Percentiles rank a stretch among this genome's conserved stretches.
Evolutionary conservation across 35 echinoderm and acorn worm species (phyloP).

Genomic region (Apostichopus parvimensis): DNA sequence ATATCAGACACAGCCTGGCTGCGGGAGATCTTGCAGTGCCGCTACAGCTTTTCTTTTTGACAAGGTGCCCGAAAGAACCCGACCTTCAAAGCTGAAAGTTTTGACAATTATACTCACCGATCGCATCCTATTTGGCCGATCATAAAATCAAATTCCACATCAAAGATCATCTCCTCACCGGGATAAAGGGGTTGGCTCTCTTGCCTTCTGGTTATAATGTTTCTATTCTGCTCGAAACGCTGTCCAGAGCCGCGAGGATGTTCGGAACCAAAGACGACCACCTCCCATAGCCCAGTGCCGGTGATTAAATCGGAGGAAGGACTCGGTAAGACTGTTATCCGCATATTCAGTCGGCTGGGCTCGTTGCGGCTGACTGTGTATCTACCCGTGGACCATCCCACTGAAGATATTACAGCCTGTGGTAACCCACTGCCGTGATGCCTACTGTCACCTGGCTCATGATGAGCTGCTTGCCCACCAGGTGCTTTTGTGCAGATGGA

Average conservation of each 20-base stretch:
- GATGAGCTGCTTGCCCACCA: constrained; percentile 6
- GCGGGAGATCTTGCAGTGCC: background rate
- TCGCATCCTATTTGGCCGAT: constrained; percentile 44
- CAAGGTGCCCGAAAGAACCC: no score
- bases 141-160: constrained; percentile 48
- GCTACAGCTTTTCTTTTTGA: background rate
- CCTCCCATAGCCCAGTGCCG: constrained; percentile 65
- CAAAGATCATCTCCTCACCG: constrained; percentile 13
- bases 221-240: constrained; percentile 70
- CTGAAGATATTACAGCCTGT: background rate
- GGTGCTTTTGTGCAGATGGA: background rate
- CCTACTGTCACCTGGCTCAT: background rate
- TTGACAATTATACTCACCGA: constrained; percentile 5
- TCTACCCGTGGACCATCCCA: constrained; percentile 2
- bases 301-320: constrained; percentile 48
- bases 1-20: no score
- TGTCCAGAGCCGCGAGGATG: constrained; percentile 70
- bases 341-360: background rate
- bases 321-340: background rate
- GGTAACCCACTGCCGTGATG: background rate
- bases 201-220: constrained; percentile 62
- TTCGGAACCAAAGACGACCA: constrained; percentile 67
- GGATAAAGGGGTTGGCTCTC: constrained; percentile 36
- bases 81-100: no score
- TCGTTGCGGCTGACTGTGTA: background rate